Percentiles rank a stretch among this genome's conserved stretches.
Conservation (phyloP, 2,888 invertebrate genomes). For the Branchipolynoe longqiensis region DNA sequence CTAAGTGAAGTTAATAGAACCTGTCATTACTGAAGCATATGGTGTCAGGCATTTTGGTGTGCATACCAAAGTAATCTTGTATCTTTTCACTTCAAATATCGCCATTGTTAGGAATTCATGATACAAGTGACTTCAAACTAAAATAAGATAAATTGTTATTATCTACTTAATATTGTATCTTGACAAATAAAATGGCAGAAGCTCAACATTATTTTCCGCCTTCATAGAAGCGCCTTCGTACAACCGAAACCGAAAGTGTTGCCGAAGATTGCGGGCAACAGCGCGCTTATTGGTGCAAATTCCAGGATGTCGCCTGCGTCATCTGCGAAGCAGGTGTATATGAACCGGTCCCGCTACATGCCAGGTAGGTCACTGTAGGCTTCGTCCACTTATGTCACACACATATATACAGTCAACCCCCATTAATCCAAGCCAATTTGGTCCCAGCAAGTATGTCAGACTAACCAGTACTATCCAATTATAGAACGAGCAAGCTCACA, state of each 20-base stretch:
- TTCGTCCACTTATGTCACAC: neutral
- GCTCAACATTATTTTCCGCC: neutral
- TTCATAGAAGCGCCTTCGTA: neutral
- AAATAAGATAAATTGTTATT: neutral
- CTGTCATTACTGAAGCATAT: too few species aligned
- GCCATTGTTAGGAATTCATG: neutral
- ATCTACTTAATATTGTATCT: neutral
- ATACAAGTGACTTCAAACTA: neutral
- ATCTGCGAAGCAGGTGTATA: slow-evolving; percentile 88
- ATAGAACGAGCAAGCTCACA: neutral
- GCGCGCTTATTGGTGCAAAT: slow-evolving; percentile 70
- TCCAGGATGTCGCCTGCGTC: slow-evolving; percentile 80
- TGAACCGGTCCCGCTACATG: slow-evolving; percentile 90
- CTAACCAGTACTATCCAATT: neutral
- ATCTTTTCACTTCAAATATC: neutral
- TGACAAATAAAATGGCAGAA: neutral
- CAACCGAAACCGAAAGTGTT: slow-evolving; percentile 51
- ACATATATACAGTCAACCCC: neutral
- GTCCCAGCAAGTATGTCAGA: neutral
- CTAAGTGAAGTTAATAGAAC: too few species aligned
- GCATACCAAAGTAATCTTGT: too few species aligned
- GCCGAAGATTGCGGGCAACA: slow-evolving; percentile 52
- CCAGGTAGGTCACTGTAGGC: slow-evolving; percentile 84
- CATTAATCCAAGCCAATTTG: neutral
- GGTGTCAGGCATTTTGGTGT: too few species aligned